Conservation (phyloP, 2,888 invertebrate species). For the Sinodicranocentrus sp. region DNA sequence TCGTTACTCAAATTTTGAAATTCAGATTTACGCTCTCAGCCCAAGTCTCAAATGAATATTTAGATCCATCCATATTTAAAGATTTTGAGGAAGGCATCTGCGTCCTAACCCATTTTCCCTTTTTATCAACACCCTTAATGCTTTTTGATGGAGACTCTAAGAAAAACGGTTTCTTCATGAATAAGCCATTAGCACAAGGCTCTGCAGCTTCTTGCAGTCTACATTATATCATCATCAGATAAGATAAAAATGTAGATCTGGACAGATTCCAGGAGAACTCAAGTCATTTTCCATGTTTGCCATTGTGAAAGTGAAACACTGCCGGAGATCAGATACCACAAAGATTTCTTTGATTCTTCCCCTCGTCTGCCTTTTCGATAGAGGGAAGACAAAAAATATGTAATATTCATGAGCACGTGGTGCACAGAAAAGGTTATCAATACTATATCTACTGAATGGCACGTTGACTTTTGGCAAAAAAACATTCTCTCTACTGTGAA, state of each 20-base stretch:
- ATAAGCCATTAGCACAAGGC: slow-evolving; percentile 47
- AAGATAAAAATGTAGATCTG: slow-evolving; percentile 42
- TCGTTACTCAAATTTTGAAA: too few species aligned
- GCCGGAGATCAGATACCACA: slow-evolving; percentile 4
- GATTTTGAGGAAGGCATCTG: too few species aligned
- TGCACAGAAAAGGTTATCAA: slow-evolving; percentile 18
- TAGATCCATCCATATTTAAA: too few species aligned
- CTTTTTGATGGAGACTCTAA: neutral
- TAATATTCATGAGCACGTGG: slow-evolving; percentile 67
- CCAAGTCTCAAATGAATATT: too few species aligned
- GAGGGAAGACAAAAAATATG: slow-evolving; percentile 29
- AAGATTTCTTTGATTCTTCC: slow-evolving; percentile 33
- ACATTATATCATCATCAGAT: slow-evolving; percentile 8
- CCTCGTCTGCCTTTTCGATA: neutral
- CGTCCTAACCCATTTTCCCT: too few species aligned
- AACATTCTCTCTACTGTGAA: too few species aligned
- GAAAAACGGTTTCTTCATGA: slow-evolving; percentile 36
- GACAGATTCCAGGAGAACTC: slow-evolving; percentile 43
- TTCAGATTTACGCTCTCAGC: too few species aligned
- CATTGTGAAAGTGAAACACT: slow-evolving; percentile 29
- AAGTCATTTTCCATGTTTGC: slow-evolving; percentile 13
- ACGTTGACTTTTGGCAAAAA: too few species aligned
- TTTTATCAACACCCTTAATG: too few species aligned
- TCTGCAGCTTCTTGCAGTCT: neutral
- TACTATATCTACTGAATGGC: too few species aligned